Evolutionary conservation across 2,888 invertebrate species (phyloP), one percentile per base, ranked within the genome.

Genomic region (Petrophora chlorosata): DNA sequence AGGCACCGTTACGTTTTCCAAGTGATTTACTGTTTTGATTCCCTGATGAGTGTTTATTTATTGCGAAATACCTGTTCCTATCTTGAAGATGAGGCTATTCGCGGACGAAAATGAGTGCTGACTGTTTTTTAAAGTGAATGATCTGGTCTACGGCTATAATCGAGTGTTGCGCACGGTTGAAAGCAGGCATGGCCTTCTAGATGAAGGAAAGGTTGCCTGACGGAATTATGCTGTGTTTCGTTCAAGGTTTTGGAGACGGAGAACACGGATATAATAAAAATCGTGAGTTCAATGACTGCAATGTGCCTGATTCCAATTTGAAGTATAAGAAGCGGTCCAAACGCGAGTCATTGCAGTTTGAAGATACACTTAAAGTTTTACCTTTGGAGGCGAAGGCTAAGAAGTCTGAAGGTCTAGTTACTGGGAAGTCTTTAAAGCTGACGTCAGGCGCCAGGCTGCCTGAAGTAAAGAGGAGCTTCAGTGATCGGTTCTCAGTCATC

Each of bases 191-290:
- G 86, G 75, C 78, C 84, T 79, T 83, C 79, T 89, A 88, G 80
- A 89, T 89, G 89, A 89, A 87, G 84, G 86, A 87, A 57, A 78
- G 84, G 39, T 87, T 87, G 75, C 71, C 88, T 62, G 85, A 89
- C 67, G 86, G 89, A 77, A 93, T 92, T 83, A 94, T 94, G 94
- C 90, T 94, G 82, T 94, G 93, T 87, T 93, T 93, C 70, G 93
- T 94, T 67, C 93, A 93, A 85, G 92, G 93, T 57, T 93, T 93
- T 73, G 91, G 92, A 56, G 84, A 89, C 59, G 77, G 77, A 53
- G 81, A 82, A 47, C 73, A 75, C 48, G 83, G 73, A 15, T 77
- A 69, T 53, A 81, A 70, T 43, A 83, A 81, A 56, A 78, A 64
- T 63, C 68, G 76, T 47, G 86, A 86, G 58, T 77, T 79, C 43